A percentile compares a stretch with the other conserved stretches of the same genome.
phyloP scores from a whole-genome alignment of 1,140 invertebrate genomes.

The Zaprionus tsacasi region DNA sequence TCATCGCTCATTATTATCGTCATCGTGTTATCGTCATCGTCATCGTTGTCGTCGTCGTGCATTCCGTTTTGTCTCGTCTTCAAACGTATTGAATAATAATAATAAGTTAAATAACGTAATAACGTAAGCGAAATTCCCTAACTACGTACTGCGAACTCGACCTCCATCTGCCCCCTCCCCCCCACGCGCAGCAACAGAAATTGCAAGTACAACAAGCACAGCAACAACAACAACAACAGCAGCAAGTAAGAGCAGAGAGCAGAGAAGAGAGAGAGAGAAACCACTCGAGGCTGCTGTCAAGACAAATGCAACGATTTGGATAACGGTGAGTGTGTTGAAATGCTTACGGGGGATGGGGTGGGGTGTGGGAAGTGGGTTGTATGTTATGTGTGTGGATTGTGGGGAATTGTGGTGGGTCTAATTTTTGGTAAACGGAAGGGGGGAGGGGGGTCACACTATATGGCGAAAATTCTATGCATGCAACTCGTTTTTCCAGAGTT shows the following conservation, averaged over 20 bases:
- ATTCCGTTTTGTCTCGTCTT: background rate
- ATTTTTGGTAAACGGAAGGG: background rate
- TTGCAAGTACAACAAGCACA: constrained; percentile 17
- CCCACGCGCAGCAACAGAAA: constrained; percentile 15
- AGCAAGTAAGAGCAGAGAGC: background rate
- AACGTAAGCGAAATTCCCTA: constrained; percentile 20
- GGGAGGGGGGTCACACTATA: constrained; percentile 23
- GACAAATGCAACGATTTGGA: constrained; percentile 30
- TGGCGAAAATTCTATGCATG: constrained; percentile 66
- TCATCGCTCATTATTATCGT: background rate
- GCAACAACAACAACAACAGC: constrained; percentile 6
- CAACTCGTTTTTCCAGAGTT: constrained; percentile 64
- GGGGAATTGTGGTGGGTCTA: background rate
- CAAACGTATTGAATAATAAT: constrained; percentile 42
- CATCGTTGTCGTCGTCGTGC: constrained; percentile 6
- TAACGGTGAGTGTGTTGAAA: constrained; percentile 44
- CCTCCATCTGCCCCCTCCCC: background rate
- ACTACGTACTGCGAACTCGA: background rate
- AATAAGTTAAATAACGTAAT: constrained; percentile 26
- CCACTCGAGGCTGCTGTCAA: constrained; percentile 9
- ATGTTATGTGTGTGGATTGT: background rate
- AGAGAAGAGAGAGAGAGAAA: background rate
- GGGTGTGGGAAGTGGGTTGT: background rate
- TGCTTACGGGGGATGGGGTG: background rate
- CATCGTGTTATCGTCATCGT: background rate